Conservation (phyloP, 2,113 vertebrate genomes). For the Syrrhaptes paradoxus region DNA sequence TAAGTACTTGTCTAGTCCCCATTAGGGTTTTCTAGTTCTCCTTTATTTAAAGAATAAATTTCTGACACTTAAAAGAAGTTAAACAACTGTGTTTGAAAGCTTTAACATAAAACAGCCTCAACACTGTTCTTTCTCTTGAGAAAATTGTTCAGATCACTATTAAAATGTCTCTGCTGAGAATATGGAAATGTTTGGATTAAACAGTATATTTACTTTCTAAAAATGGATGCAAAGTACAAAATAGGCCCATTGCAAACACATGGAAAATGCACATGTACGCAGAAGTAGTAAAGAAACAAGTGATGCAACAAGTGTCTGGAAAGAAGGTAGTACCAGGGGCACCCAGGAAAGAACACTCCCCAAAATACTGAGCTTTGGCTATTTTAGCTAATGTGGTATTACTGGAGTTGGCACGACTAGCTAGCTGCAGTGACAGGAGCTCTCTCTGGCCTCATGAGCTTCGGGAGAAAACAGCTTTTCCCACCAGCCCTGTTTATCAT, state of each 20-base stretch:
- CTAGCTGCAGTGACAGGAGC: neutral
- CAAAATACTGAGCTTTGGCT: neutral
- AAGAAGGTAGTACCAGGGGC: neutral
- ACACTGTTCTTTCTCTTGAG: neutral
- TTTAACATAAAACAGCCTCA: conserved; percentile 40
- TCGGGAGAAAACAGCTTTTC: conserved; percentile 25
- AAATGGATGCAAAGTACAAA: neutral
- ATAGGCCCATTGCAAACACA: neutral
- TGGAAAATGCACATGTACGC: accelerated
- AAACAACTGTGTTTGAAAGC: conserved; percentile 43
- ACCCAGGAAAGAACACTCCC: neutral
- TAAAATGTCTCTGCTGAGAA: neutral
- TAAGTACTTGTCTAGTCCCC: conserved; percentile 18
- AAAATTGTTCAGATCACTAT: conserved; percentile 11
- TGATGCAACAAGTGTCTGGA: neutral
- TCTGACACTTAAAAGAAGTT: conserved; percentile 49
- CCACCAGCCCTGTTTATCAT: neutral
- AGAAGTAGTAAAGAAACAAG: neutral
- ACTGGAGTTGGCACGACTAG: neutral
- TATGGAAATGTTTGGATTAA: conserved; percentile 16
- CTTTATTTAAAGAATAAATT: conserved; percentile 64
- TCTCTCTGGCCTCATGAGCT: neutral
- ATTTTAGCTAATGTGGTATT: neutral
- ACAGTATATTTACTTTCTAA: neutral
- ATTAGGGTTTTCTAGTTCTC: conserved; percentile 4